Conservation (phyloP, 1,140 invertebrate genomes). For the Conus ventricosus region DNA sequence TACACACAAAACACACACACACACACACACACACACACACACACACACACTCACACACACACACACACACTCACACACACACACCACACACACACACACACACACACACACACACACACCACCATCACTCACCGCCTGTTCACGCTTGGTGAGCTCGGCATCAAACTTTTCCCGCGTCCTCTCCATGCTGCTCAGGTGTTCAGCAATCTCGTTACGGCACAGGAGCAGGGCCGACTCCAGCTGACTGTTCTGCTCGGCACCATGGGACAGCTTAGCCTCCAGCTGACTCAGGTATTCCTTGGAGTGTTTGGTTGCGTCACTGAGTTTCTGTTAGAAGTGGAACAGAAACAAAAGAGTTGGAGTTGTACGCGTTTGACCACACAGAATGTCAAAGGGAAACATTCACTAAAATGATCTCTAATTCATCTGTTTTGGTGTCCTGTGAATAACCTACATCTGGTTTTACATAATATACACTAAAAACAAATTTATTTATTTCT, state of each 20-base stretch:
- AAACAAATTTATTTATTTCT: too few species aligned
- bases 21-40: too few species aligned
- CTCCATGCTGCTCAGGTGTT: slow-evolving; percentile 61
- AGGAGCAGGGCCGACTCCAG: slow-evolving; percentile 62
- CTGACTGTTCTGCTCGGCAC: slow-evolving; percentile 59
- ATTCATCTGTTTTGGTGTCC: too few species aligned
- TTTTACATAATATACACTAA: too few species aligned
- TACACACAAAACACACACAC: not conserved
- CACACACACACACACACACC: not conserved
- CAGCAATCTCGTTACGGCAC: slow-evolving; percentile 65
- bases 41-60: too few species aligned
- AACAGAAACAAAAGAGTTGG: not conserved
- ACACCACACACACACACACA: not conserved
- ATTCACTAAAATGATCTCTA: too few species aligned
- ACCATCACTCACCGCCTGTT: slow-evolving; percentile 54
- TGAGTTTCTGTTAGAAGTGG: slow-evolving; percentile 52
- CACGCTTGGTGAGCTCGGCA: slow-evolving; percentile 56
- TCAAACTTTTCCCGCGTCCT: slow-evolving; percentile 64
- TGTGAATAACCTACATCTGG: too few species aligned
- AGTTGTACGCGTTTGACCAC: not conserved
- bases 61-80: too few species aligned
- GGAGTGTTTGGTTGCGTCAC: slow-evolving; percentile 51
- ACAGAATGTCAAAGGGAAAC: not conserved
- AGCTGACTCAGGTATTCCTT: slow-evolving; percentile 51
- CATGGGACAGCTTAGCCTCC: slow-evolving; percentile 55